These are phyloP conservation scores for Lichenostomus cassidix DNA, from an alignment of 2,113 vertebrate genomes.

Conservation along the genomic window DNA sequence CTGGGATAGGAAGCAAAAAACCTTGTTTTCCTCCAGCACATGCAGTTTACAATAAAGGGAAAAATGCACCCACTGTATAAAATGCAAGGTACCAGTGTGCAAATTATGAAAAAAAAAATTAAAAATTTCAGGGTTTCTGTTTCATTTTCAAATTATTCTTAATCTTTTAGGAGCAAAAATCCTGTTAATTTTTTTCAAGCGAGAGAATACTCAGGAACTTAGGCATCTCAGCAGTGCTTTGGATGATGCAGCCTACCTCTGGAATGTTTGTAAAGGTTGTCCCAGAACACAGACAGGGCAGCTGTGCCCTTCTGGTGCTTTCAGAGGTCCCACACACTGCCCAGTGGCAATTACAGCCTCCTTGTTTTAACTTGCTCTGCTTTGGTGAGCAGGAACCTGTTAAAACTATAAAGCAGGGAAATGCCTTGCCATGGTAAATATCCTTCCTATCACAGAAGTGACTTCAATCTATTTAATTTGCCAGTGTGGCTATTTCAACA, in stretches of 20 bases:
- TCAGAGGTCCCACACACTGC: not conserved
- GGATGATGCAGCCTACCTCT: not conserved
- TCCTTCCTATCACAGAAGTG: not conserved
- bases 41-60: not conserved
- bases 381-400: not conserved
- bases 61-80: not conserved
- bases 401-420: not conserved
- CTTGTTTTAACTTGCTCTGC: not conserved
- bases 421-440: not conserved
- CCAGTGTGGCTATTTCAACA: not conserved
- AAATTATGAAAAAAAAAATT: not conserved
- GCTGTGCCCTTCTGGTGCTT: not conserved
- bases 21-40: not conserved
- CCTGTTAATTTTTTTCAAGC: not conserved
- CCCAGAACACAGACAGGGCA: not conserved
- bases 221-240: rapidly evolving
- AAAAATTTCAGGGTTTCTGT: not conserved
- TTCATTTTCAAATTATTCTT: not conserved
- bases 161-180: not conserved
- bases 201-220: not conserved
- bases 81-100: not conserved
- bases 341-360: not conserved
- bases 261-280: not conserved
- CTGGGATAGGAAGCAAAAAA: not conserved
- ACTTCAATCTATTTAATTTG: not conserved